These are phyloP conservation scores for Metopolophium dirhodum DNA, from an alignment of 1,140 invertebrate genomes.

Conservation along the genomic window DNA sequence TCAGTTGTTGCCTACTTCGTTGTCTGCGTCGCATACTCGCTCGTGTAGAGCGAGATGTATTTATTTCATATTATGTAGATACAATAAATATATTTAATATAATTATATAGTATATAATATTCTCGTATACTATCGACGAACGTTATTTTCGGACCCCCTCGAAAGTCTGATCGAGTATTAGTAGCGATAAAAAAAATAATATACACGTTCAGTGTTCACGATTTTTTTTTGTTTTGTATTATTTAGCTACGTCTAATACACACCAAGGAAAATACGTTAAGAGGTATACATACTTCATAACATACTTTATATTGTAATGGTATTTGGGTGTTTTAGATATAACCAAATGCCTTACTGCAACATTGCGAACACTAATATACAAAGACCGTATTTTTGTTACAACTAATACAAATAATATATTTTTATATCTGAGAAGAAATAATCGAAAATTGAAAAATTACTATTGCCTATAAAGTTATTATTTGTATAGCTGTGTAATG, in stretches of 20 bases:
- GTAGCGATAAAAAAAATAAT: background rate
- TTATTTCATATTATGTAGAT: background rate
- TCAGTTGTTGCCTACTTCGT: background rate
- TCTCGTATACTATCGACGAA: background rate
- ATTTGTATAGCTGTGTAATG: background rate
- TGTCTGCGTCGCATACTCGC: background rate
- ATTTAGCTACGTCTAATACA: background rate
- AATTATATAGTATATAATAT: background rate
- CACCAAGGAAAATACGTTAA: background rate
- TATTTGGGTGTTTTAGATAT: background rate
- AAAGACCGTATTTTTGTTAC: background rate
- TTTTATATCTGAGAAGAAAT: no score
- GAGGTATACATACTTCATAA: no score
- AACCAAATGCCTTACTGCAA: background rate
- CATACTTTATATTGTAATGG: background rate
- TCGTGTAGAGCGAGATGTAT: background rate
- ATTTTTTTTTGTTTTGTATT: background rate
- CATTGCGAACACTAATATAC: background rate
- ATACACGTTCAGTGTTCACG: background rate
- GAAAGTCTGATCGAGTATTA: background rate
- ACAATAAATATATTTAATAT: background rate
- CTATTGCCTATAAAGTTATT: no score
- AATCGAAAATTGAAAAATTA: background rate
- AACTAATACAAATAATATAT: background rate
- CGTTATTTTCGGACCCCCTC: background rate